Base-by-base conservation (phyloP, 2,888 invertebrate species). In the Pristionchus japonicus region DNA sequence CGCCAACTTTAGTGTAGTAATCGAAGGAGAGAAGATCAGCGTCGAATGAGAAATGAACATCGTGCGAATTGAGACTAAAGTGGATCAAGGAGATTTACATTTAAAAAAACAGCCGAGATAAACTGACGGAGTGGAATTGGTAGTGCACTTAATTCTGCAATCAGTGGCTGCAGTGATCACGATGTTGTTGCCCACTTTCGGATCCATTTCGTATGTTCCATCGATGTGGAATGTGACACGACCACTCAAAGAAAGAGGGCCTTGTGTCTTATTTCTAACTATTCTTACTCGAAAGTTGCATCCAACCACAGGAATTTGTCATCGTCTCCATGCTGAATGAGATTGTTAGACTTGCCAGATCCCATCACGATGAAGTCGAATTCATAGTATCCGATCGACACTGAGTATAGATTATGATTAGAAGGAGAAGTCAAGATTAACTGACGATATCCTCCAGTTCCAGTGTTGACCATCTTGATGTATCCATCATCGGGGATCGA, bases 381-480 rank as follows among this genome's bases (percentile, higher is more conserved):
- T 31, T 37, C 74, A 11, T 27, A 31, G 23, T 27, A 27, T 20
- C 74, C 74, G 23, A 74, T 74, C 23, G 74, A 74, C 13, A 74
- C 74, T 74, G 37, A 74, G n/a, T n/a, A n/a, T n/a, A n/a, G n/a
- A n/a, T n/a, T n/a, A n/a, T n/a, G n/a, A n/a, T n/a, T n/a, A n/a
- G n/a, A n/a, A n/a, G n/a, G n/a, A n/a, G n/a, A n/a, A n/a, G n/a
- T n/a, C n/a, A n/a, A n/a, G n/a, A n/a, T n/a, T n/a, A n/a, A 74
- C 74, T 9, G 0, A 74, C 74, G 74, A 74, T 74, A 74, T 74
- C 74, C 74, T 74, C 74, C 74, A 40, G 74, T 74, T 74, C 74
- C 74, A 31, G n/a, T 31, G 20, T 23, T 23, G 23, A 31, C 27
- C 74, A 74, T 40, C 40, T 23, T 17, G 23, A 40, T 74, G 40